Evolutionary conservation across 2,888 invertebrate genomes (phyloP).

Genomic region (Dysmachus trigonus): DNA sequence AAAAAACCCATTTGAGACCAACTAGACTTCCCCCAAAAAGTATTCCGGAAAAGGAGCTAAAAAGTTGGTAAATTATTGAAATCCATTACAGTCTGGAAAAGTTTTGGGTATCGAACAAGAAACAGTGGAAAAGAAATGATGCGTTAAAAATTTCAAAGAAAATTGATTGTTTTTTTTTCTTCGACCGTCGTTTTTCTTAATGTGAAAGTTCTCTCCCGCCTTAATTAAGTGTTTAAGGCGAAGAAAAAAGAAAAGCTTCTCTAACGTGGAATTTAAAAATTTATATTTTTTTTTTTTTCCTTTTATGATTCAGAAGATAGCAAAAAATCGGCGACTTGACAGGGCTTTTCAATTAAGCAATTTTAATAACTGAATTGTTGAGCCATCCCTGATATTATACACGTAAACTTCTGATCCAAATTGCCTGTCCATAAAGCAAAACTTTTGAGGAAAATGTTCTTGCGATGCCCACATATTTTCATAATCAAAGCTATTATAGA

Average conservation of each 20-base stretch:
- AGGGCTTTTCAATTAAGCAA: not conserved
- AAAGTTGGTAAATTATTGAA: conserved; percentile 12
- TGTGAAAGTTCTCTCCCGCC: not conserved
- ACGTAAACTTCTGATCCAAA: not conserved
- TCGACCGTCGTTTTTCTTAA: not conserved
- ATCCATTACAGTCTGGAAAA: conserved; percentile 4
- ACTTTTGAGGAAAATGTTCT: not conserved
- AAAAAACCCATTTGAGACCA: not conserved
- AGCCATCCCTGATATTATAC: not conserved
- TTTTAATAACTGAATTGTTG: not conserved
- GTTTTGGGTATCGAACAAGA: conserved; percentile 5
- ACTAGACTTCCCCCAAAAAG: not conserved
- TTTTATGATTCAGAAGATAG: not conserved
- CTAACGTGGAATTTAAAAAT: not conserved
- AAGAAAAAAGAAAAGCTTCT: not conserved
- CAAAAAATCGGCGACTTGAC: not conserved
- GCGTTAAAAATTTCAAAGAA: not conserved
- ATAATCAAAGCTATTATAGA: not conserved
- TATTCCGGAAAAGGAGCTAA: not conserved
- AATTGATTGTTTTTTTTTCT: not conserved
- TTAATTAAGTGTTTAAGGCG: not conserved
- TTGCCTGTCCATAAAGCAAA: not conserved
- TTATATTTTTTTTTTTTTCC: not conserved
- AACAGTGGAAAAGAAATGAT: not conserved
- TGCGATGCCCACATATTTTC: not conserved